Conservation (phyloP, 2,113 vertebrate genomes). For the Hucho hucho region DNA sequence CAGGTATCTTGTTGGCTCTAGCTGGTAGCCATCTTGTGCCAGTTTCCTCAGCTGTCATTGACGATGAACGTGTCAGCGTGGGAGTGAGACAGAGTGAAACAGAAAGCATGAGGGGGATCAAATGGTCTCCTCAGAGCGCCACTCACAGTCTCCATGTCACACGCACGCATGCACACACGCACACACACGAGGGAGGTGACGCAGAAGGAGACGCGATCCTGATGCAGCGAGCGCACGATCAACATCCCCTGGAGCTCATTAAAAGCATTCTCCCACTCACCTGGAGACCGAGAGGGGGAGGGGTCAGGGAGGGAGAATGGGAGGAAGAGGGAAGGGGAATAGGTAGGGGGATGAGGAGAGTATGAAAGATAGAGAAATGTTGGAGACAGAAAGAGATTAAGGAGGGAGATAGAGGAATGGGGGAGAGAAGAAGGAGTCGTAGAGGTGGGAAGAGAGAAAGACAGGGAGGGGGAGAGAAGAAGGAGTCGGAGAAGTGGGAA, state of each 20-base stretch:
- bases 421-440: no score
- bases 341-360: neutral
- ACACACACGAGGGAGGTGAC: slow-evolving; percentile 71
- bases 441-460: no score
- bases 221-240: slow-evolving; percentile 81
- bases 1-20: no score
- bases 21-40: neutral
- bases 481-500: no score
- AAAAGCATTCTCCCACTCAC: slow-evolving; percentile 78
- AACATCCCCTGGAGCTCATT: slow-evolving; percentile 85
- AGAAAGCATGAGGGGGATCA: no score
- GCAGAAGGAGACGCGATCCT: slow-evolving; percentile 81
- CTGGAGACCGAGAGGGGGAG: slow-evolving; percentile 50
- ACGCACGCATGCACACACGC: neutral
- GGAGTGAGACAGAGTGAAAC: no score
- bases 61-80: no score
- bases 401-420: no score
- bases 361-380: neutral
- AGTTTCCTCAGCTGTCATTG: neutral
- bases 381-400: neutral
- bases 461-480: no score
- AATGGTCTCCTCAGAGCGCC: no score
- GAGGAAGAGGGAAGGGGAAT: neutral
- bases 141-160: neutral
- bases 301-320: neutral